Evolutionary conservation across 2,797 vertebrate genomes (phyloP), one percentile per base, ranked within the genome.

Genomic region (Iguana delicatissima): DNA sequence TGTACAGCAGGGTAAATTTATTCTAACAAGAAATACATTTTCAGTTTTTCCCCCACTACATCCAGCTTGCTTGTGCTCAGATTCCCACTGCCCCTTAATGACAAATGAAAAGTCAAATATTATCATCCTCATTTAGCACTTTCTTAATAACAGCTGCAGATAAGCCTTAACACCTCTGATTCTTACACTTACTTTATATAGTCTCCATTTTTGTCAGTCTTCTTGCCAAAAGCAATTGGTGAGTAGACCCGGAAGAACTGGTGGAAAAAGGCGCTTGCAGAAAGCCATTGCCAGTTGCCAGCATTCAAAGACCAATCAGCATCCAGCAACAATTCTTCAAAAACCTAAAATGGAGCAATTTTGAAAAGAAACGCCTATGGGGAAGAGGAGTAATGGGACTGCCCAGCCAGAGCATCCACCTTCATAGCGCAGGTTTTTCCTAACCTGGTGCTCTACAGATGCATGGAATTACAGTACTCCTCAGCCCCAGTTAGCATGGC

Each of bases 261-360:
- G 87, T 98, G 98, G 93, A 98, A 98, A 95, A 98, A 98, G 29
- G 97, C 67, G 1, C 97, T 98, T 2, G 98, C 97, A 0, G 97
- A 98, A 26, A 98, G 97, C 97, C 98, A 97, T 94, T 97, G 96
- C 98, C 97, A 97, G 94, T 98, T 98, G n/a, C 96, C 97, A 18
- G 97, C 96, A 8, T 97, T 98, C 93, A 98, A 94, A 87, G 97
- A 97, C 97, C 97, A 97, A 93, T 98, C 97, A 0, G 96, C 96
- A 32, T 98, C 97, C n/a, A 98, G 67, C 64, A 98, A 89, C n/a
- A 98, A 95, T 89, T 97, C 95, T 95, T 98, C 97, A 93, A 97
- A 98, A 80, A 98, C 97, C 97, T 97, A 86, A 12, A 86, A 64
- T 24, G 42, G 59, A 69, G 4, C 72, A 2, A 52, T 57, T 1